Evolutionary conservation across 1,140 invertebrate species (phyloP).

Genomic region (Radopholus similis): DNA sequence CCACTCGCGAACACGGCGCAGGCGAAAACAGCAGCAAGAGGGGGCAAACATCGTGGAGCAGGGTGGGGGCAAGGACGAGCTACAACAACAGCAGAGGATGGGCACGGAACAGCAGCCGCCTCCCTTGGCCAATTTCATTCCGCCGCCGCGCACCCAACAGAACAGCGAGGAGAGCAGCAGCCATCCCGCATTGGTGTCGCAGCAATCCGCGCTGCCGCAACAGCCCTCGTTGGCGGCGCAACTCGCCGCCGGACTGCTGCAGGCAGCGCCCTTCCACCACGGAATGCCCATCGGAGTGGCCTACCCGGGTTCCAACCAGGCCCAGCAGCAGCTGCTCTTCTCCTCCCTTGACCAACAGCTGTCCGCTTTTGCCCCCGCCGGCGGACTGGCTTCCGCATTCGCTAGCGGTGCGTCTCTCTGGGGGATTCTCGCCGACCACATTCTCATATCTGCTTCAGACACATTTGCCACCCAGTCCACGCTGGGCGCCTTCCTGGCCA

Average conservation of each 20-base stretch:
- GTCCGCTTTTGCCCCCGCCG: constrained; percentile 17
- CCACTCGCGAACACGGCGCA: neutral
- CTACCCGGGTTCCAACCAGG: neutral
- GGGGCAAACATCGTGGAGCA: neutral
- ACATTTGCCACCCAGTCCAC: constrained; percentile 4
- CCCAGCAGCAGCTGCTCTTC: neutral
- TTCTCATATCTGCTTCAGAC: neutral
- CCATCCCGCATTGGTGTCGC: too few species aligned
- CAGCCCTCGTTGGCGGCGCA: constrained; percentile 16
- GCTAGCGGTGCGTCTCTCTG: neutral
- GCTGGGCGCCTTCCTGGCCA: constrained; percentile 25
- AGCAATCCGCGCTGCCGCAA: too few species aligned
- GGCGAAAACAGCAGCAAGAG: constrained; percentile 8
- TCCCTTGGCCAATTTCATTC: constrained; percentile 20
- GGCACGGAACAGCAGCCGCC: neutral
- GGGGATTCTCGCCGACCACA: neutral
- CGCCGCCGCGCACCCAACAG: too few species aligned
- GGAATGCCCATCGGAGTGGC: neutral
- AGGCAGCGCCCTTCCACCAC: neutral
- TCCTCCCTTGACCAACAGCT: neutral
- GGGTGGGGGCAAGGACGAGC: neutral
- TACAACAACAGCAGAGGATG: neutral
- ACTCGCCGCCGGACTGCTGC: constrained; percentile 9
- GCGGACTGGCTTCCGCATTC: neutral
- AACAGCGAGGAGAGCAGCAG: neutral